Evolutionary conservation across 2,113 vertebrate genomes (phyloP).

Genomic region (Rattus norvegicus): DNA sequence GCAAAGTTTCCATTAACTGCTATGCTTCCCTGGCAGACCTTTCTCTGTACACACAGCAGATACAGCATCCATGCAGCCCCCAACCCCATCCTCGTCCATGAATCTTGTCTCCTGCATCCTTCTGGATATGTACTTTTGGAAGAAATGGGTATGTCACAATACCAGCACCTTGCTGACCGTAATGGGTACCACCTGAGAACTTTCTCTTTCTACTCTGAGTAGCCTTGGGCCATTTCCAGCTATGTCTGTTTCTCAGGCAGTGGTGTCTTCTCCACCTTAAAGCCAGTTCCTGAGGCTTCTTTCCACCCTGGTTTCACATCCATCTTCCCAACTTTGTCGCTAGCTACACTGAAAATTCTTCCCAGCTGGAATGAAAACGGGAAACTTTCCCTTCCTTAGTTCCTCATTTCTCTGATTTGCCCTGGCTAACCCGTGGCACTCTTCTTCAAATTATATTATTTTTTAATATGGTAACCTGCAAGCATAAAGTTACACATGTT

Average conservation of each 20-base stretch:
- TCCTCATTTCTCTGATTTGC: not conserved
- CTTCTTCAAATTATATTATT: not conserved
- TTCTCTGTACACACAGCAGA: not conserved
- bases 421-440: not conserved
- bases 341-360: not conserved
- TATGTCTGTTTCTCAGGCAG: not conserved
- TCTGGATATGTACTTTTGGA: not conserved
- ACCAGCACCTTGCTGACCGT: not conserved
- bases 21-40: not conserved
- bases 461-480: not conserved
- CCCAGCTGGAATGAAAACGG: not conserved
- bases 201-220: not conserved
- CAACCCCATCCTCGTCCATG: not conserved
- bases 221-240: not conserved
- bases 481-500: not conserved
- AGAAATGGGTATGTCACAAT: not conserved
- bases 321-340: not conserved
- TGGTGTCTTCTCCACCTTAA: not conserved
- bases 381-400: not conserved
- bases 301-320: not conserved
- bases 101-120: not conserved
- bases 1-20: not conserved
- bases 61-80: not conserved
- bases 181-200: not conserved
- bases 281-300: not conserved